phyloP scores from a whole-genome alignment of 2,113 vertebrate species.

The Tor tambroides region DNA sequence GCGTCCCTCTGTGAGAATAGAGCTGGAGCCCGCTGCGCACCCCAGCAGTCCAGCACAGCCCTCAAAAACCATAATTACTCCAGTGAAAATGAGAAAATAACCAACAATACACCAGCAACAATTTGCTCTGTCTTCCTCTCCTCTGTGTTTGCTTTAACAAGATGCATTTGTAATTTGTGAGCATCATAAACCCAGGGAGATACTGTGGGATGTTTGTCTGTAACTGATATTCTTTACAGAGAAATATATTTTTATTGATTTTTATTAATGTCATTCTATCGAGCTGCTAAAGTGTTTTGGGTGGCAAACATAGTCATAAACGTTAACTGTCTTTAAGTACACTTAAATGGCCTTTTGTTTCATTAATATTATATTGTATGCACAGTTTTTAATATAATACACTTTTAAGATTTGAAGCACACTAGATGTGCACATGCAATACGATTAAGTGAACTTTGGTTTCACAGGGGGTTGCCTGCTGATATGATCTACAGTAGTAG shows the following conservation, averaged over 20 bases:
- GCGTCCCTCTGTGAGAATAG: constrained; percentile 75
- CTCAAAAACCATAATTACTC: constrained; percentile 71
- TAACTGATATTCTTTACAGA: too few relatives aligned
- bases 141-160: not conserved
- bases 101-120: too few relatives aligned
- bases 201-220: too few relatives aligned
- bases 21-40: constrained; percentile 66
- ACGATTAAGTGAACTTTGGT: not conserved
- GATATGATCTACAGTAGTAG: not conserved
- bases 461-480: constrained; percentile 12
- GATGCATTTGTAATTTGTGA: constrained; percentile 41
- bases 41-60: constrained; percentile 61
- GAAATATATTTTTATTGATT: too few relatives aligned
- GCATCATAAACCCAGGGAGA: constrained; percentile 47
- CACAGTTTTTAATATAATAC: not conserved
- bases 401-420: not conserved
- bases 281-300: too few relatives aligned
- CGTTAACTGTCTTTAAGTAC: not conserved
- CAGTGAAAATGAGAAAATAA: constrained; percentile 62
- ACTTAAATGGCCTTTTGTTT: not conserved
- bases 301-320: not conserved
- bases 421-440: not conserved
- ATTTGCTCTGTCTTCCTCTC: constrained; percentile 31
- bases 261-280: too few relatives aligned
- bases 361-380: not conserved